These are phyloP conservation scores for Fulmarus glacialis DNA, from an alignment of 2,113 vertebrate genomes.

Conservation along the genomic window DNA sequence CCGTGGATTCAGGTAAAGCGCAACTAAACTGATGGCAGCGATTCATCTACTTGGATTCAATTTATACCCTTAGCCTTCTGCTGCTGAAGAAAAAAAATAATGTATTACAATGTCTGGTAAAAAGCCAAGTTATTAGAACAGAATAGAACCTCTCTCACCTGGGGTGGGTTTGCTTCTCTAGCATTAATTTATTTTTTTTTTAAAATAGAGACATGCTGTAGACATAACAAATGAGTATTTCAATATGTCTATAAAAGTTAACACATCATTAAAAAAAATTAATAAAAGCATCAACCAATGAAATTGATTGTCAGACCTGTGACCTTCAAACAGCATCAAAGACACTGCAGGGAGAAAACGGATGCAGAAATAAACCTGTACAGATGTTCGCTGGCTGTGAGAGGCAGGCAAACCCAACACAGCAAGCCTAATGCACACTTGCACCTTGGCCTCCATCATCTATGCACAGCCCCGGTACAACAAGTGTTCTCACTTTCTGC, in stretches of 20 bases:
- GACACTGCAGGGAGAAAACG: not conserved
- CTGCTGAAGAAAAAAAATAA: conserved; percentile 1
- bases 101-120: conserved; percentile 26
- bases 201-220: not conserved
- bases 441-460: not conserved
- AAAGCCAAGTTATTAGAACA: conserved; percentile 47
- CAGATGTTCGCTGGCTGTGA: not conserved
- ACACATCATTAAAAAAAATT: not conserved
- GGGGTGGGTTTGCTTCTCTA: not conserved
- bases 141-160: conserved; percentile 34
- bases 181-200: not conserved
- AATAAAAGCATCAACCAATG: conserved; percentile 6
- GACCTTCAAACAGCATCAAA: conserved; percentile 44
- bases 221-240: conserved; percentile 13
- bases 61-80: conserved; percentile 40
- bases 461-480: not conserved
- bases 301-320: not conserved
- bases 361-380: not conserved
- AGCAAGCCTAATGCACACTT: not conserved
- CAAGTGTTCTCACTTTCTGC: not conserved
- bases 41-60: conserved; percentile 40
- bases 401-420: not conserved
- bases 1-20: conserved; percentile 22
- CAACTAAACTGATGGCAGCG: conserved; percentile 24
- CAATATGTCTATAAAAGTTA: conserved; percentile 8